Conservation (phyloP, 2,113 vertebrate species). For the Orcinus orca region DNA sequence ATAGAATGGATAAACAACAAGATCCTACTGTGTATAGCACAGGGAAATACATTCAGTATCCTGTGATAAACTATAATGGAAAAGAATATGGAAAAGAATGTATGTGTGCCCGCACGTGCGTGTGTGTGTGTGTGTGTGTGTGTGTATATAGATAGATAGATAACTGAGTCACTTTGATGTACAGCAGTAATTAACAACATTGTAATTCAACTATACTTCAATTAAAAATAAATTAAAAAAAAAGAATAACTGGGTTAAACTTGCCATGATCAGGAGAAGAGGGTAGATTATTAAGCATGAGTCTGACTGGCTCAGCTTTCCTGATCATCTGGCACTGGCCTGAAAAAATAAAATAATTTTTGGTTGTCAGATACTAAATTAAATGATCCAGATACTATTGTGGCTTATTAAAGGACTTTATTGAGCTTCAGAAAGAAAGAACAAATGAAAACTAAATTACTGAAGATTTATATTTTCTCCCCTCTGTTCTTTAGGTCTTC, state of each 20-base stretch:
- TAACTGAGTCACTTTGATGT: neutral
- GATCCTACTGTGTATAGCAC: neutral
- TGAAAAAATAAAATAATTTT: slow-evolving; percentile 56
- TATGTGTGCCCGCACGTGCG: neutral
- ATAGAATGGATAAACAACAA: neutral
- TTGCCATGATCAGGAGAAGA: neutral
- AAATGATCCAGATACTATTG: slow-evolving; percentile 69
- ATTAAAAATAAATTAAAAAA: neutral
- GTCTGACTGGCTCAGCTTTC: slow-evolving; percentile 64
- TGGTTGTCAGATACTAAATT: slow-evolving; percentile 63
- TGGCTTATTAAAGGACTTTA: slow-evolving; percentile 69
- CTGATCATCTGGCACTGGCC: slow-evolving; percentile 64
- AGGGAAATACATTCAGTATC: neutral
- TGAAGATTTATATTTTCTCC: slow-evolving; percentile 21
- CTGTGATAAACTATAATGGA: neutral
- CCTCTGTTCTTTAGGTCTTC: slow-evolving; percentile 60
- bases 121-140: neutral
- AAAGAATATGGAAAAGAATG: neutral
- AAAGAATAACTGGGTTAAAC: slow-evolving; percentile 3
- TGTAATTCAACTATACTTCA: neutral
- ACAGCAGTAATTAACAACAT: neutral
- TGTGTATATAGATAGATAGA: neutral
- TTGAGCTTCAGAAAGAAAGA: slow-evolving; percentile 68
- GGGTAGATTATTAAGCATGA: slow-evolving; percentile 73
- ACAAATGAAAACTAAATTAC: neutral